Evolutionary conservation across 1,140 invertebrate genomes (phyloP), one percentile per base, ranked within the genome.

Genomic region (Drosophila burlai): DNA sequence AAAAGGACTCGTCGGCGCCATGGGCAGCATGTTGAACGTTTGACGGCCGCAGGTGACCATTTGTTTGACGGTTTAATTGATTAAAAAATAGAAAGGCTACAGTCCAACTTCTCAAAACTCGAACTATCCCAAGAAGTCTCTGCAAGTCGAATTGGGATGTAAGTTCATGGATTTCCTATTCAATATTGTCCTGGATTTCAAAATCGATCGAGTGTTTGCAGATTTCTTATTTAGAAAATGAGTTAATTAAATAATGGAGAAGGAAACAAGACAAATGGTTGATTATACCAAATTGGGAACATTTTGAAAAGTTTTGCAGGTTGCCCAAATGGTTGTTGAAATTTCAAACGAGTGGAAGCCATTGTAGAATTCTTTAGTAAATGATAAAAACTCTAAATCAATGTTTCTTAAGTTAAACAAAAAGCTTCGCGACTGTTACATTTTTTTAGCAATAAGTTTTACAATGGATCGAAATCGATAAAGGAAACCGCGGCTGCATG

Each of bases 41-140:
- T 84, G 91, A 62, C 85, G 91, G 31, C 83, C 86, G 91, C 91
- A 92, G 89, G 91, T 92, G 91, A 92, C 91, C 91, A 92, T 92
- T 92, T 89, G 84, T 78, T 57, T 74, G 40, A 59, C 61, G 62
- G 49, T 65, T 52, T 64, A 60, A 65, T 55, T 42, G 31, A 40
- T 66, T 47, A 47, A 47, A 26, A 55, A 46, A 38, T 21, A 57
- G 47, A 55, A 46, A 46, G 67, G 31, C 34, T 52, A 46, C 65
- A 24, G 34, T 31, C 13, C 18, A 68, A 36, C n/a, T 29, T 24
- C 13, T 55, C 34, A 50, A n/a, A 38, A 40, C 38, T 42, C 18
- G 45, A 65, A 64, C 55, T 71, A 49, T 63, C 40, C 42, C 18
- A 42, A 40, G 29, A 67, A 47, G 65, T 49, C 60, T 68, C 60